These are phyloP conservation scores for Rhabditoides inermis DNA, from an alignment of 2,888 invertebrate genomes.

Conservation along the genomic window DNA sequence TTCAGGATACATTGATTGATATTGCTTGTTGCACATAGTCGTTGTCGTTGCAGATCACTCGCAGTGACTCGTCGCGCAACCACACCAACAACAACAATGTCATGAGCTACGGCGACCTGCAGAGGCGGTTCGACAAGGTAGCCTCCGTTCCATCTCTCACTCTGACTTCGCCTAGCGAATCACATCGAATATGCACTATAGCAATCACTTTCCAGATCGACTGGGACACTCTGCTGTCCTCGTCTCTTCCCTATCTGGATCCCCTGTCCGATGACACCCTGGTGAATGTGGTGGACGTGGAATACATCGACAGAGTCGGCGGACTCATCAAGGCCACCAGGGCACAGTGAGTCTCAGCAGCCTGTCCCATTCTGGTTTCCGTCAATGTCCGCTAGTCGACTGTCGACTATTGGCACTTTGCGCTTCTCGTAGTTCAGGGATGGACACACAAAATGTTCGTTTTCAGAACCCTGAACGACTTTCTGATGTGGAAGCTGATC, in stretches of 20 bases:
- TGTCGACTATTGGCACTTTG: background rate
- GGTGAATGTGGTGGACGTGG: constrained; percentile 34
- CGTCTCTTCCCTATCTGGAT: constrained; percentile 21
- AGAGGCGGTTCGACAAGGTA: constrained; percentile 22
- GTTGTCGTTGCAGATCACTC: constrained; percentile 19
- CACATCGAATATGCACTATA: background rate
- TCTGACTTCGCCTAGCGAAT: background rate
- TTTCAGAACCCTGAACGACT: constrained; percentile 36
- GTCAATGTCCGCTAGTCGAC: no score
- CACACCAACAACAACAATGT: constrained; percentile 31
- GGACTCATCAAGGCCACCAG: constrained; percentile 16
- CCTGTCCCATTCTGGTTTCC: no score
- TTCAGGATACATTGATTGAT: background rate
- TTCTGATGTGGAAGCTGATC: constrained; percentile 41
- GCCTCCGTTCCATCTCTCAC: background rate
- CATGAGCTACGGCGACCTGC: constrained; percentile 31
- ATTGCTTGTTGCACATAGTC: background rate
- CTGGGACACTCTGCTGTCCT: no score
- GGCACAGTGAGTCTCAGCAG: constrained; percentile 6
- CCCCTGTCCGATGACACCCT: constrained; percentile 24
- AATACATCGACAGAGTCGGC: constrained; percentile 28
- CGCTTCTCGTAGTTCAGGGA: background rate
- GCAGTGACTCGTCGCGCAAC: constrained; percentile 24
- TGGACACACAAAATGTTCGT: background rate
- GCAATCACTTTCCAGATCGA: constrained; percentile 18